These are phyloP conservation scores for Yponomeuta cagnagella DNA, from an alignment of 2,888 invertebrate genomes.

Conservation along the genomic window DNA sequence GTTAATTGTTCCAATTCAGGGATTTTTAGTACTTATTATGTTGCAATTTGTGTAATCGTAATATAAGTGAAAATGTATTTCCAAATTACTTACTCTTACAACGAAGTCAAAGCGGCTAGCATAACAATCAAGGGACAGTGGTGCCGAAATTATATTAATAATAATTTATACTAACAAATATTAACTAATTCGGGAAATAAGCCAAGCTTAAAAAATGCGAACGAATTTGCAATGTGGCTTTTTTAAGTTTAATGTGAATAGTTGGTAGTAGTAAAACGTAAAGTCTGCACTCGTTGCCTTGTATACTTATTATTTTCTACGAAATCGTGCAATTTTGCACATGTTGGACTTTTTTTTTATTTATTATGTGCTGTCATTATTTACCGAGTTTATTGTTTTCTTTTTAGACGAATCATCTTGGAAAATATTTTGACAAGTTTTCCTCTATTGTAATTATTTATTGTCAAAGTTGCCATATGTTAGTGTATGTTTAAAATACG, in stretches of 20 bases:
- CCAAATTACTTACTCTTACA: slow-evolving; percentile 21
- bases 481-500: slow-evolving; percentile 73
- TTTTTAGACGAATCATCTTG: slow-evolving; percentile 10
- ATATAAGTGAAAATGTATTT: slow-evolving; percentile 28
- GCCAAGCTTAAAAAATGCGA: slow-evolving; percentile 63
- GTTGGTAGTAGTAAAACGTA: slow-evolving; percentile 67
- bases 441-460: slow-evolving; percentile 59
- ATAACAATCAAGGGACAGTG: slow-evolving; percentile 27
- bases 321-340: slow-evolving; percentile 51
- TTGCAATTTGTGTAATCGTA: slow-evolving; percentile 27
- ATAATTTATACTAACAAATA: slow-evolving; percentile 49
- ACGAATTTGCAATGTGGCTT: slow-evolving; percentile 66
- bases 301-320: slow-evolving; percentile 60
- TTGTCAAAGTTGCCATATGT: slow-evolving; percentile 75
- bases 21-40: slow-evolving; percentile 1
- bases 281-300: slow-evolving; percentile 76
- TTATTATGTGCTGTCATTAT: slow-evolving; percentile 51
- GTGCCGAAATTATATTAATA: slow-evolving; percentile 47
- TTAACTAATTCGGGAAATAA: slow-evolving; percentile 67
- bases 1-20: neutral
- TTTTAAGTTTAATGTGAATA: slow-evolving; percentile 56
- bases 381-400: slow-evolving; percentile 26
- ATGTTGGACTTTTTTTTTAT: slow-evolving; percentile 45
- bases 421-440: slow-evolving; percentile 34
- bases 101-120: slow-evolving; percentile 40